Evolutionary conservation across 1,140 invertebrate species (phyloP).

Genomic region (Heliconius melpomene): DNA sequence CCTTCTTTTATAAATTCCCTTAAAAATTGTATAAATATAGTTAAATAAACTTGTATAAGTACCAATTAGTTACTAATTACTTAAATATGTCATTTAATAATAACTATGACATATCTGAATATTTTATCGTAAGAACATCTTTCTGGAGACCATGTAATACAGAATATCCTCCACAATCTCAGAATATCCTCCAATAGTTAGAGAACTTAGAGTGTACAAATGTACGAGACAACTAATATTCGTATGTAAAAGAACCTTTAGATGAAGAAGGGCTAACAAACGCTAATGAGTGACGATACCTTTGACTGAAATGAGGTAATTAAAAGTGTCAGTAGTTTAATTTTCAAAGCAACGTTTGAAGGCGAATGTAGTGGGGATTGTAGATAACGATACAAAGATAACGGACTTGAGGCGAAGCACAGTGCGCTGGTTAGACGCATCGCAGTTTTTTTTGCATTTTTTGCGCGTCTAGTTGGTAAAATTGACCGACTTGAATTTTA

Average conservation of each 20-base stretch:
- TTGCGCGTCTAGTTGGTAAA: constrained; percentile 37
- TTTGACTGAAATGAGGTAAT: neutral
- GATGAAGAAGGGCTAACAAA: neutral
- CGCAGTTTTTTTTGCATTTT: constrained; percentile 49
- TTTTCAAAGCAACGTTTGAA: constrained; percentile 23
- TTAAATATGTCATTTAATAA: neutral
- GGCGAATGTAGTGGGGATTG: constrained; percentile 52
- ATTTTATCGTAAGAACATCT: neutral
- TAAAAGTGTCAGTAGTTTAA: constrained; percentile 15
- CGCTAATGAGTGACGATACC: neutral
- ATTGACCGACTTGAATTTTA: neutral
- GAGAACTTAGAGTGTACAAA: neutral
- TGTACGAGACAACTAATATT: neutral
- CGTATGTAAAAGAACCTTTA: neutral
- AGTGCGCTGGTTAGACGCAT: constrained; percentile 40
- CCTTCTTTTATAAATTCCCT: neutral
- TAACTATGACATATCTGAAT: neutral
- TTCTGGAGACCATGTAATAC: neutral
- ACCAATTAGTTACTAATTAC: neutral
- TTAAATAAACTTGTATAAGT: neutral
- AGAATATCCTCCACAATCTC: no score
- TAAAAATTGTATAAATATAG: neutral
- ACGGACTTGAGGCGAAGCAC: constrained; percentile 52
- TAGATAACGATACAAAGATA: constrained; percentile 70
- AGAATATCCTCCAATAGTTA: no score